phyloP scores from a whole-genome alignment of 2,113 vertebrate species.

The Cettia cetti region DNA sequence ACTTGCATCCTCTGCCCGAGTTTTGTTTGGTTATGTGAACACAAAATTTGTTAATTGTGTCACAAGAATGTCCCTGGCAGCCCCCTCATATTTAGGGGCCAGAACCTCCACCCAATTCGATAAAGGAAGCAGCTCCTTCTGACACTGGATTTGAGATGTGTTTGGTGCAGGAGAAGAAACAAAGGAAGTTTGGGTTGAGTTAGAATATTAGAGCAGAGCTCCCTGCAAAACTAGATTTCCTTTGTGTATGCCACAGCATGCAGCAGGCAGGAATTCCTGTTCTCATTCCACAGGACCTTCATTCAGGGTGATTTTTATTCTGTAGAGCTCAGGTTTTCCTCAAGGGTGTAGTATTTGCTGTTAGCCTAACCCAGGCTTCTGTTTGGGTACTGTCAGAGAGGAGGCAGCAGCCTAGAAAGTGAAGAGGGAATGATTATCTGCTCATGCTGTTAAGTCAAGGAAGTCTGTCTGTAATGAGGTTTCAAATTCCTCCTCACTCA shows the following conservation, averaged over 20 bases:
- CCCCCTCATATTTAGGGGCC: neutral
- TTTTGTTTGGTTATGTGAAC: neutral
- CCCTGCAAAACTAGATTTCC: neutral
- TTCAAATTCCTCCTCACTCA: neutral
- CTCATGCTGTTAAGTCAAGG: neutral
- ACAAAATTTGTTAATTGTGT: neutral
- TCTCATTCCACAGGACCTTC: neutral
- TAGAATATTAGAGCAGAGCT: neutral
- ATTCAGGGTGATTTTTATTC: neutral
- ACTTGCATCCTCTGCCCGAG: neutral
- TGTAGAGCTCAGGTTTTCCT: neutral
- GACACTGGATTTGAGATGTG: neutral
- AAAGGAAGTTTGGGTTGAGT: neutral
- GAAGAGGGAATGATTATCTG: neutral
- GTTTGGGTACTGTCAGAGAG: neutral
- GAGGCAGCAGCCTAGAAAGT: neutral
- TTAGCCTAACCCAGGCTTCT: neutral
- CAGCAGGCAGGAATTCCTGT: neutral
- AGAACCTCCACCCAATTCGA: neutral
- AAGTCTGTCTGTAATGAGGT: neutral
- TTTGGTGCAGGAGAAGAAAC: neutral
- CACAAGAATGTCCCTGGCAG: neutral
- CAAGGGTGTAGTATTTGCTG: neutral
- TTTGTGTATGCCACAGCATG: neutral
- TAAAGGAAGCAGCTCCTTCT: neutral